Base-by-base conservation (phyloP, 2,113 vertebrate genomes). In the Cyprinodon tularosa region DNA sequence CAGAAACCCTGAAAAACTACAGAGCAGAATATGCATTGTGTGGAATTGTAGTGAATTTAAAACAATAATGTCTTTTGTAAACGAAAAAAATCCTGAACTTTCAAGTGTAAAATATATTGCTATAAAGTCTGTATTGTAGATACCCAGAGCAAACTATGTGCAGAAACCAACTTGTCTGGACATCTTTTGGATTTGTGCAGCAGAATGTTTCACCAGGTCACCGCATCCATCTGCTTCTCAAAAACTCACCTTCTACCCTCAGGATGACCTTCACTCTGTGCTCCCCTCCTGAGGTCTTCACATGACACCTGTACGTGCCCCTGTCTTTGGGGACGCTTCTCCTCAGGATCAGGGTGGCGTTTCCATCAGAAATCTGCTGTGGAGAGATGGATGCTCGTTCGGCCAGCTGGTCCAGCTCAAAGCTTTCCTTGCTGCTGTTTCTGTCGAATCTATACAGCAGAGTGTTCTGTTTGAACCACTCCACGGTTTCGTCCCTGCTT, bases 291-390 rank as follows among this genome's bases (percentile, higher is more conserved):
- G 17, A 4, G 15, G 89, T 94, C 62, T 11, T 83, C 11, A 94
- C 92, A 0, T 92, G 94, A 85, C 95, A 97, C 37, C 7, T 76
- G n/a, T 96, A 96, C 15, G 4, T 66, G 10, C 94, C 95, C 11
- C 93, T 80, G 74, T 95, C 96, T 72, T 70, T 81, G 29, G 91
- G 45, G 0, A 48, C 59, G 4, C 86, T 79, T n/a, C 76, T 66
- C 29, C 62, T 88, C 38, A 96, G 79, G 61, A 90, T 80, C 76
- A 96, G 89, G 1, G 94, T 94, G 67, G 94, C 95, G 20, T 96
- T 96, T 47, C 95, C 96, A 0, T 1, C 37, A n/a, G 77, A 36
- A 0, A 95, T 65, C 68, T 89, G 75, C 2, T 75, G 4, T 0
- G 70, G 76, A 59, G 90, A 93, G 60, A 95, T 3, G 0, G 76